These are phyloP conservation scores for Limenitis camilla DNA, from an alignment of 2,888 invertebrate species.

Conservation along the genomic window DNA sequence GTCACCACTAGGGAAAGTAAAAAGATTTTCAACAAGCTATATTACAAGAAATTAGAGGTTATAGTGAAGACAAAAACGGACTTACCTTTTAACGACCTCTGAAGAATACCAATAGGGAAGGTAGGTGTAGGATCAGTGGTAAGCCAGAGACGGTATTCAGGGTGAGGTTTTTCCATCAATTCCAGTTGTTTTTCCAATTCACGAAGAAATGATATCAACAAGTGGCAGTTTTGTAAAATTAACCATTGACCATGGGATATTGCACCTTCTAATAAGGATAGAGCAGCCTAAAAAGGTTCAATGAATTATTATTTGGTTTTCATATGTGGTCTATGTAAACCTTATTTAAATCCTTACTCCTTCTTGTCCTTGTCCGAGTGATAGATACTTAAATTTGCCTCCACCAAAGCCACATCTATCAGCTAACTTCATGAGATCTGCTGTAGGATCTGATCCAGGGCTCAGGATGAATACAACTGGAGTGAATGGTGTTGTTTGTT, in stretches of 20 bases:
- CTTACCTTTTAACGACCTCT: slow-evolving; percentile 88
- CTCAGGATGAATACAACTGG: slow-evolving; percentile 95
- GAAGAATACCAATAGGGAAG: slow-evolving; percentile 93
- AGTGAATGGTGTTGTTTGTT: slow-evolving; percentile 86
- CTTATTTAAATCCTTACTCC: slow-evolving; percentile 65
- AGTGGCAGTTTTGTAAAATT: slow-evolving; percentile 94
- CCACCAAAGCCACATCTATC: slow-evolving; percentile 80
- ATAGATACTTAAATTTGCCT: slow-evolving; percentile 89
- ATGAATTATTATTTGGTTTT: not conserved
- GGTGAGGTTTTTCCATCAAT: slow-evolving; percentile 85
- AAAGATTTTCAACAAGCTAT: too few relatives aligned
- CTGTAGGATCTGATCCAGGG: slow-evolving; percentile 95
- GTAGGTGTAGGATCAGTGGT: slow-evolving; percentile 91
- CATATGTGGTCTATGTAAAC: too few relatives aligned
- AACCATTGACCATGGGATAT: slow-evolving; percentile 89
- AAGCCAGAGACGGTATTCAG: slow-evolving; percentile 93
- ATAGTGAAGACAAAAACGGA: too few relatives aligned
- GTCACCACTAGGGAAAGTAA: slow-evolving; percentile 86
- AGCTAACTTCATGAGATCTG: slow-evolving; percentile 86
- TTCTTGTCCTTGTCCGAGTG: slow-evolving; percentile 96
- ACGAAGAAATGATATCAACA: slow-evolving; percentile 85
- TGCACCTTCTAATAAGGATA: slow-evolving; percentile 79
- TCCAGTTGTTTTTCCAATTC: slow-evolving; percentile 89
- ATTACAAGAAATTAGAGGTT: not conserved
- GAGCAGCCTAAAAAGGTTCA: slow-evolving; percentile 74